phyloP scores from a whole-genome alignment of 2,113 vertebrate species.

The Chaenocephalus aceratus region DNA sequence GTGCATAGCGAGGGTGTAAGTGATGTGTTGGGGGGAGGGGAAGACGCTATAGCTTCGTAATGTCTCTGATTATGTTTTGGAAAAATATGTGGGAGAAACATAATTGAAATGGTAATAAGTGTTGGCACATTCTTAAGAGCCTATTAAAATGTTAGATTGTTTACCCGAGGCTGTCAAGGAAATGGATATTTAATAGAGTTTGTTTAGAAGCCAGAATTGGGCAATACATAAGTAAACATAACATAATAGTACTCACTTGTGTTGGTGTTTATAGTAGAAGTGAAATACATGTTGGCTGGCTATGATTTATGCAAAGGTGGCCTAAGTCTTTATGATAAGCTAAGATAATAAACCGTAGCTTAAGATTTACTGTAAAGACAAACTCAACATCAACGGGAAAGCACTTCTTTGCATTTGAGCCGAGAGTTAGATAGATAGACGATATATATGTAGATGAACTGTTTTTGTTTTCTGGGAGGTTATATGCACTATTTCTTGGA shows the following conservation, averaged over 20 bases:
- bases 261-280: neutral
- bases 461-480: too few species aligned
- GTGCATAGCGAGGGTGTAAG: constrained; percentile 27
- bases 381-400: too few species aligned
- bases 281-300: neutral
- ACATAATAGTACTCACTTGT: neutral
- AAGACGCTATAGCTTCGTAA: constrained; percentile 46
- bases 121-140: constrained; percentile 49
- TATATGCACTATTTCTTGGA: too few species aligned
- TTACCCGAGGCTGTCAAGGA: constrained; percentile 34
- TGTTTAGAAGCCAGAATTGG: constrained; percentile 14
- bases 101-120: constrained; percentile 63
- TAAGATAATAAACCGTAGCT: neutral
- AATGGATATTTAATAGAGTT: constrained; percentile 26
- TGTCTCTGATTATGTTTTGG: constrained; percentile 51
- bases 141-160: constrained; percentile 61
- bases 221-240: neutral
- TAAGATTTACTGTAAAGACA: neutral
- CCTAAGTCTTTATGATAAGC: neutral
- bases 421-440: too few species aligned
- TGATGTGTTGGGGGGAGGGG: constrained; percentile 29
- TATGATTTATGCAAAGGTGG: too few species aligned
- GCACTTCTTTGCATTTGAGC: too few species aligned
- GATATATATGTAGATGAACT: too few species aligned
- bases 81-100: constrained; percentile 47